These are phyloP conservation scores for Trachurus trachurus DNA, from an alignment of 2,797 vertebrate species.

Conservation along the genomic window DNA sequence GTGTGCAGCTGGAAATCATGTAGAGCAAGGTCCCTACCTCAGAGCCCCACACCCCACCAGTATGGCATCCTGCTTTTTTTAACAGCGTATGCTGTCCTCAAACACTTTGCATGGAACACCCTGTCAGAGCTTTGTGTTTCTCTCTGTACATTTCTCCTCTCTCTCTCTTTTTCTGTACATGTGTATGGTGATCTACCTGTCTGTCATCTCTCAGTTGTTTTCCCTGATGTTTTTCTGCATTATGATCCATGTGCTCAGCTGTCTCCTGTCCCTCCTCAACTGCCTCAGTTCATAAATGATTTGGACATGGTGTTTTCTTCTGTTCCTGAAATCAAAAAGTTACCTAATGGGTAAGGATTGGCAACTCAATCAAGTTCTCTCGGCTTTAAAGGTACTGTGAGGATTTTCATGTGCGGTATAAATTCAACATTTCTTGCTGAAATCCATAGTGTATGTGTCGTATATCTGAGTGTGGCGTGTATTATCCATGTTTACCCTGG, in stretches of 20 bases:
- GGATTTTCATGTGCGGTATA: not conserved
- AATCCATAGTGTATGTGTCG: not conserved
- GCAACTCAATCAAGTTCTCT: constrained; percentile 1
- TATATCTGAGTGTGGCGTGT: not conserved
- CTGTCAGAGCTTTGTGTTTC: not conserved
- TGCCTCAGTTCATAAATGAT: constrained; percentile 2
- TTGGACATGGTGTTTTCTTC: constrained; percentile 9
- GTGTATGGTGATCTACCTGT: constrained; percentile 6
- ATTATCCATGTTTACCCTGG: not conserved
- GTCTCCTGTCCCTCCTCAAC: not conserved
- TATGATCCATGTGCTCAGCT: constrained; percentile 2
- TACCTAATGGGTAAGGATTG: not conserved
- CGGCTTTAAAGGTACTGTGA: not conserved
- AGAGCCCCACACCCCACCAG: constrained; percentile 10
- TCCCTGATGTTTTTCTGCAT: constrained; percentile 5
- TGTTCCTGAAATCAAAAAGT: constrained; percentile 1
- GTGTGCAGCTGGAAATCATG: constrained; percentile 64
- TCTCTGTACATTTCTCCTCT: not conserved
- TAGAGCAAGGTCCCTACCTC: constrained; percentile 46
- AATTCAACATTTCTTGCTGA: too few relatives aligned
- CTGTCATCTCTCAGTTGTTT: constrained; percentile 7
- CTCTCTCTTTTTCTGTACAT: not conserved
- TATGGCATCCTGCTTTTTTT: constrained; percentile 49
- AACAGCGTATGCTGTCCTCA: constrained; percentile 24
- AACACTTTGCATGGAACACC: not conserved